These are phyloP conservation scores for Proteles cristata DNA, from an alignment of 2,113 vertebrate genomes.

Conservation along the genomic window DNA sequence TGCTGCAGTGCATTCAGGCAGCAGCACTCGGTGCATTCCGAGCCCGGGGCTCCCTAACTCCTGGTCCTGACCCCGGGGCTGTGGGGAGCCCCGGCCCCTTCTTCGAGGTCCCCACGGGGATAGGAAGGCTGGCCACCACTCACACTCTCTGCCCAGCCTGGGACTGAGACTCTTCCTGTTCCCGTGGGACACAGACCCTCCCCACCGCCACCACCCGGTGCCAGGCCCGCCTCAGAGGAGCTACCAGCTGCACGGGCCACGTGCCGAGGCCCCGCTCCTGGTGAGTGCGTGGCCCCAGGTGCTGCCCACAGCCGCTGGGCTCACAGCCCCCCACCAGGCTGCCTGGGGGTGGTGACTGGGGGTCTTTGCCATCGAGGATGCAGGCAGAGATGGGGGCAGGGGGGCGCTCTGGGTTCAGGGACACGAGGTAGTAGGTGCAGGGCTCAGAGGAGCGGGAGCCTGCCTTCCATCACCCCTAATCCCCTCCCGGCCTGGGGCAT, in stretches of 20 bases:
- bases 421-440: rapidly evolving
- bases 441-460: background rate
- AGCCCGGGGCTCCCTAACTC: rapidly evolving
- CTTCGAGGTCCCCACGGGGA: rapidly evolving
- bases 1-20: rapidly evolving
- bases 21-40: too few species aligned
- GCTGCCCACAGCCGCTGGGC: too few species aligned
- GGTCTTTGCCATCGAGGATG: background rate
- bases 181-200: background rate
- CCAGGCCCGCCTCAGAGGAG: background rate
- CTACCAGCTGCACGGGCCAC: rapidly evolving
- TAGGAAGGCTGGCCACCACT: background rate
- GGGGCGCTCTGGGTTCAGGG: background rate
- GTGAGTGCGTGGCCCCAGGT: background rate
- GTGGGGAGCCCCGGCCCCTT: background rate
- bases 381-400: rapidly evolving
- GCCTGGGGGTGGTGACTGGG: rapidly evolving
- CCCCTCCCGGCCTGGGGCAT: background rate
- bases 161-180: background rate
- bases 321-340: background rate
- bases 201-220: rapidly evolving
- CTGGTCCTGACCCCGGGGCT: background rate
- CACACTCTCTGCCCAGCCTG: background rate
- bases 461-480: background rate
- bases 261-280: rapidly evolving